These are phyloP conservation scores for Gallirallus australis DNA, from an alignment of 2,797 vertebrate species.

Conservation along the genomic window DNA sequence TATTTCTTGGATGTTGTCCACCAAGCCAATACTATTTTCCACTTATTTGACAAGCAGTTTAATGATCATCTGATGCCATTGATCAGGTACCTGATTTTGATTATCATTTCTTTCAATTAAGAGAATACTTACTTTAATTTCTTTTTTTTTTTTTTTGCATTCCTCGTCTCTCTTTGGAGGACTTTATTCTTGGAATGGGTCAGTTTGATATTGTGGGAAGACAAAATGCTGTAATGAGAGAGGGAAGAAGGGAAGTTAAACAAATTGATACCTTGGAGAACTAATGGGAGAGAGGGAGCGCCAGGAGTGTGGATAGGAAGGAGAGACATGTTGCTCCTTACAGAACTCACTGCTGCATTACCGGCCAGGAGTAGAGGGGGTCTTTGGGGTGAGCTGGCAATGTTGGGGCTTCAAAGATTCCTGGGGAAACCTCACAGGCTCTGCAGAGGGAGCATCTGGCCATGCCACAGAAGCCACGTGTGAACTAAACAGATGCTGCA, in stretches of 20 bases:
- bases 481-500: accelerated
- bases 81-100: constrained; percentile 88
- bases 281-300: neutral
- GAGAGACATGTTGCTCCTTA: neutral
- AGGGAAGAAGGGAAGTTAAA: neutral
- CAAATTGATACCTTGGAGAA: neutral
- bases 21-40: constrained; percentile 99
- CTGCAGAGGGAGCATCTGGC: neutral
- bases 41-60: constrained; percentile 99
- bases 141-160: neutral
- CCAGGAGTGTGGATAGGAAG: neutral
- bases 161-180: neutral
- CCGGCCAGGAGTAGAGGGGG: neutral
- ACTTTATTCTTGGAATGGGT: neutral
- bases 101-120: neutral
- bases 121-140: neutral
- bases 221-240: neutral
- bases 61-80: constrained; percentile 99
- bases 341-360: neutral
- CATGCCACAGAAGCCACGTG: accelerated
- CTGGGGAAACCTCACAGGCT: neutral
- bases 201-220: neutral
- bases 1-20: constrained; percentile 99
- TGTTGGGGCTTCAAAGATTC: neutral
- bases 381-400: neutral